A percentile compares a stretch with the other conserved stretches of the same genome.
Evolutionary conservation across 2,888 invertebrate species (phyloP).

Genomic region (Boloria euphrosyne): DNA sequence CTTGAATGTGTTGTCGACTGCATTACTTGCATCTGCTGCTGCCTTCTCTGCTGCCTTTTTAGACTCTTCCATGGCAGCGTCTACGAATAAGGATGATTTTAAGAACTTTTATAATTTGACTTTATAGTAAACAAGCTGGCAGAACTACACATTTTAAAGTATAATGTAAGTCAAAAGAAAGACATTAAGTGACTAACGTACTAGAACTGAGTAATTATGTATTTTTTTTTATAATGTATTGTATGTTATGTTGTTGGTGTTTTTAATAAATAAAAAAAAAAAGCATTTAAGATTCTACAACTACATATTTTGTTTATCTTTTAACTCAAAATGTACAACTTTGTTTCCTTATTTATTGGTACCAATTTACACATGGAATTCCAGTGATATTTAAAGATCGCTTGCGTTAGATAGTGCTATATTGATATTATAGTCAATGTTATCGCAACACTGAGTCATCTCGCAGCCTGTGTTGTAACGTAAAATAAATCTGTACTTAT

Average conservation of each 20-base stretch:
- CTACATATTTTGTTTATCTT: not conserved
- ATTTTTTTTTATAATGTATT: too few species aligned
- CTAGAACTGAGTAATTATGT: too few species aligned
- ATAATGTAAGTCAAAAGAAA: too few species aligned
- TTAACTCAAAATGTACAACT: slow-evolving; percentile 4
- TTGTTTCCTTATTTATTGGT: not conserved
- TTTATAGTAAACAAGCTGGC: too few species aligned
- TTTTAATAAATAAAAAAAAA: too few species aligned
- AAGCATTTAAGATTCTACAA: not conserved
- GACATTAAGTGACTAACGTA: too few species aligned
- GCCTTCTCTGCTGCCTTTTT: slow-evolving; percentile 79
- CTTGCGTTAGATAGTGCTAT: not conserved
- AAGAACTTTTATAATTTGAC: too few species aligned
- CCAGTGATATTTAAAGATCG: slow-evolving; percentile 12
- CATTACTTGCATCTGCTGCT: slow-evolving; percentile 72
- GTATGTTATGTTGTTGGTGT: too few species aligned
- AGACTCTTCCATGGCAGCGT: slow-evolving; percentile 72
- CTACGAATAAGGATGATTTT: slow-evolving; percentile 46
- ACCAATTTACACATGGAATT: slow-evolving; percentile 8
- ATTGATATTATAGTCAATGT: not conserved
- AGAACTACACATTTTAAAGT: too few species aligned
- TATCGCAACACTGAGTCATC: not conserved
- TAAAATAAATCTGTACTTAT: too few species aligned
- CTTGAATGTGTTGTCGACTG: slow-evolving; percentile 72
- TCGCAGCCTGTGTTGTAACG: too few species aligned